A percentile compares a stretch with the other conserved stretches of the same genome.
Evolutionary conservation across 2,888 invertebrate species (phyloP).

Genomic region (Netelia fuscicornis): DNA sequence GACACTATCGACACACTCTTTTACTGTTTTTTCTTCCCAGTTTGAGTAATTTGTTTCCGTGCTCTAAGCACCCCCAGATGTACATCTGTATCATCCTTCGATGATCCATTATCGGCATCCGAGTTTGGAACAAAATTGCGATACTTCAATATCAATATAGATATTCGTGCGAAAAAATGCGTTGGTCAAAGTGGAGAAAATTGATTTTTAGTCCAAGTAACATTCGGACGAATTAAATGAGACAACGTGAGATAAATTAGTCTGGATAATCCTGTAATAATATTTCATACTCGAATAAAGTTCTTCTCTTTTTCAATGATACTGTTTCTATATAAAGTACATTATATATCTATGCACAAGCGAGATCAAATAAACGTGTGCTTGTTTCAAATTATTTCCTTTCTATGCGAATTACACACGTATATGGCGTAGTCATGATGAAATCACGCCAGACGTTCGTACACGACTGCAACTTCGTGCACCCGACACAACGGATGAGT

Average conservation of each 20-base stretch:
- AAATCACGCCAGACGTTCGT: background rate
- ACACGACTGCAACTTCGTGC: slow-evolving; percentile 15
- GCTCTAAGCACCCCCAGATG: background rate
- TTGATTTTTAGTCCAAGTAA: no score
- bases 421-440: background rate
- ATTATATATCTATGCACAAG: no score
- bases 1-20: background rate
- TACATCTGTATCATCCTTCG: background rate
- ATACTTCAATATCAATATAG: slow-evolving; percentile 2
- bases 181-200: no score
- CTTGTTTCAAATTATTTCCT: background rate
- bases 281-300: no score
- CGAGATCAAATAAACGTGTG: background rate
- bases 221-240: no score
- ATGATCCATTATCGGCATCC: slow-evolving; percentile 2
- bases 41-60: slow-evolving; percentile 13
- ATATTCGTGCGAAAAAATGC: background rate
- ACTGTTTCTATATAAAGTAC: no score
- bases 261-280: no score
- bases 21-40: background rate
- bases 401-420: background rate
- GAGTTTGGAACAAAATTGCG: background rate
- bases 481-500: slow-evolving; percentile 30
- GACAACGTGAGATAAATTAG: no score
- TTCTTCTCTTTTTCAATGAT: no score